A percentile compares a stretch with the other conserved stretches of the same genome.
phyloP scores from a whole-genome alignment of 2,888 invertebrate genomes.

The Clusia tigrina region DNA sequence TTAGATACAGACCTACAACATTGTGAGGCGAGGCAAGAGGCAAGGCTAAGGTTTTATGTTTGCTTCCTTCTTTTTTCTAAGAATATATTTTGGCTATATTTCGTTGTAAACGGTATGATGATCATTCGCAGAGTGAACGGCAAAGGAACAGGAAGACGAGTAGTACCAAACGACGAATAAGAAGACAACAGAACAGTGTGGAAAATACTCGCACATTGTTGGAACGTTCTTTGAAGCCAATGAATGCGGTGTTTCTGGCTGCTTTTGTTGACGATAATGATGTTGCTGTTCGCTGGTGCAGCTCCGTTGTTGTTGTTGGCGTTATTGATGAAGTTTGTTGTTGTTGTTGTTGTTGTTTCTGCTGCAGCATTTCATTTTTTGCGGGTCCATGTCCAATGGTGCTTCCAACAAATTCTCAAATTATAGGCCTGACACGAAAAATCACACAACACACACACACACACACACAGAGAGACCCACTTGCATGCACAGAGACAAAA shows the following conservation, averaged over 20 bases:
- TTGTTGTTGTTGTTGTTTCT: conserved; percentile 23
- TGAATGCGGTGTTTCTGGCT: not conserved
- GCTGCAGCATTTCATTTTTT: conserved; percentile 27
- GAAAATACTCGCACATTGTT: not conserved
- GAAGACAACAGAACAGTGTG: not conserved
- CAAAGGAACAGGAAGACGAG: not conserved
- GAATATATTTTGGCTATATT: conserved; percentile 2
- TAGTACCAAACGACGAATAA: too few relatives aligned
- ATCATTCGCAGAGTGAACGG: not conserved
- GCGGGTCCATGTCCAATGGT: not conserved
- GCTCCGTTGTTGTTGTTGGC: conserved; percentile 25
- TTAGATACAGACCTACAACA: too few relatives aligned
- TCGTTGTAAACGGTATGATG: conserved; percentile 5
- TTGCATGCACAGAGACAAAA: too few relatives aligned
- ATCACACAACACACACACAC: too few relatives aligned
- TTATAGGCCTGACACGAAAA: conserved; percentile 40
- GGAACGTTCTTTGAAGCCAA: not conserved
- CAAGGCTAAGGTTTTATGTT: too few relatives aligned
- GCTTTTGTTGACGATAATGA: conserved; percentile 13
- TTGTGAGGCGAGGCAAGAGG: too few relatives aligned
- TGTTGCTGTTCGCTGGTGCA: conserved; percentile 5
- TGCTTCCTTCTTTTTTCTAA: not conserved
- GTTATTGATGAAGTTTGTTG: conserved; percentile 21
- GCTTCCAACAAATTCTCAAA: conserved; percentile 38
- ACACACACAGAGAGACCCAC: too few relatives aligned